These are phyloP conservation scores for Rissa tridactyla DNA, from an alignment of 2,113 vertebrate genomes.

Conservation along the genomic window DNA sequence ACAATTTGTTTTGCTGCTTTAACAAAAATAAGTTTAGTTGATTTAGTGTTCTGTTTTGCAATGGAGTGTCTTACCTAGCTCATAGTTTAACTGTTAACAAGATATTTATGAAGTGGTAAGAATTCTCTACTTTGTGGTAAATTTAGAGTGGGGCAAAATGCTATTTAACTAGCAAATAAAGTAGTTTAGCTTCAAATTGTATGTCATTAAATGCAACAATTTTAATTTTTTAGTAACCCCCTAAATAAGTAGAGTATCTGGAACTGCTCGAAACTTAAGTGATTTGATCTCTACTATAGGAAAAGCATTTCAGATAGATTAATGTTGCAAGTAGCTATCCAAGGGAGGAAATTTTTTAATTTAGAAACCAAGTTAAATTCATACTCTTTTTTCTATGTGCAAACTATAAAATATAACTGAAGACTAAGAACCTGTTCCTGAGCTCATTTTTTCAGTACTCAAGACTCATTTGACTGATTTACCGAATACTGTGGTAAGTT, in stretches of 20 bases:
- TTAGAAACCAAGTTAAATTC: neutral
- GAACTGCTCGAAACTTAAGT: neutral
- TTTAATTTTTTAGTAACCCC: constrained; percentile 19
- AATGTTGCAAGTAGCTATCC: neutral
- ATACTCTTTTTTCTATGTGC: neutral
- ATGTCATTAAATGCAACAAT: constrained; percentile 2
- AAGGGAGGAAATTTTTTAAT: neutral
- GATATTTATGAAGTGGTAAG: constrained; percentile 53
- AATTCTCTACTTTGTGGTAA: neutral
- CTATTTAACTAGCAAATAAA: constrained; percentile 23
- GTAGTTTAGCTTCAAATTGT: constrained; percentile 11
- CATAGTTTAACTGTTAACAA: constrained; percentile 18
- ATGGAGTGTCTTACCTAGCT: constrained; percentile 31
- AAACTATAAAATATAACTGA: neutral
- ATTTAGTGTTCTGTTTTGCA: constrained; percentile 33
- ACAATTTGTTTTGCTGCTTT: constrained; percentile 18
- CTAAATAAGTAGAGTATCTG: constrained; percentile 12
- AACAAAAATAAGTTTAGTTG: neutral
- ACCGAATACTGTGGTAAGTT: neutral
- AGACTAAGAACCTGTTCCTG: neutral
- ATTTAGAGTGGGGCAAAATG: constrained; percentile 20
- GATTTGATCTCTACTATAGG: neutral
- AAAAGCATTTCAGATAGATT: neutral
- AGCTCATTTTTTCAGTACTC: neutral
- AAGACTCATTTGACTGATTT: neutral